phyloP scores from a whole-genome alignment of 2,888 invertebrate species.

The Polydrusus pterygomalis region DNA sequence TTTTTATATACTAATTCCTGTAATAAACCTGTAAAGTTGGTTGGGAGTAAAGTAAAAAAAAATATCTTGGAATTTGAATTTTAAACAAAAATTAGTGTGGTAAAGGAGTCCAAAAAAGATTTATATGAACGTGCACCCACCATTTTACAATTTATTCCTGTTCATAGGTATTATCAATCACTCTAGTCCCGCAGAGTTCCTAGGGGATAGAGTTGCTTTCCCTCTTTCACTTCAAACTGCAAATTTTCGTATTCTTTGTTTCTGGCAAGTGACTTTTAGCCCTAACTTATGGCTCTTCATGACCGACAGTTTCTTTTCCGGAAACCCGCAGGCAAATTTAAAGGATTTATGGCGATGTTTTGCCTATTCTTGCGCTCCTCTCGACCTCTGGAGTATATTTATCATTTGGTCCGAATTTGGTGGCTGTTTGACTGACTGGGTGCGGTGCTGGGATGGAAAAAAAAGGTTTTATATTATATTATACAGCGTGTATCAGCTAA shows the following conservation, averaged over 20 bases:
- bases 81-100: neutral
- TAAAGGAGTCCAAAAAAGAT: neutral
- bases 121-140: neutral
- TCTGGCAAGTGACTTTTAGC: conserved; percentile 55
- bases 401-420: conserved; percentile 50
- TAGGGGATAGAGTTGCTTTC: conserved; percentile 25
- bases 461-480: too few relatives aligned
- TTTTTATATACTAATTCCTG: too few relatives aligned
- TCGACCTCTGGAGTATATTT: conserved; percentile 53
- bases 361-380: conserved; percentile 52
- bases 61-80: too few relatives aligned
- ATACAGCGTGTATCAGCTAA: too few relatives aligned
- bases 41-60: too few relatives aligned
- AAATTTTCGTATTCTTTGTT: conserved; percentile 55
- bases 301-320: conserved; percentile 53
- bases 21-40: too few relatives aligned
- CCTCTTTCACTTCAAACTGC: conserved; percentile 43
- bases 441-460: too few relatives aligned
- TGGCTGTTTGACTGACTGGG: conserved; percentile 18
- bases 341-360: conserved; percentile 56
- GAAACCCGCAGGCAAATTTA: conserved; percentile 56
- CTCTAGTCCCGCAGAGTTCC: conserved; percentile 26
- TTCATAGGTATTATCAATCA: conserved; percentile 47
- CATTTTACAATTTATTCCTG: conserved; percentile 1
- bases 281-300: conserved; percentile 56